Conservation (phyloP, 1,140 invertebrate species). For the Pomacea maculata region DNA sequence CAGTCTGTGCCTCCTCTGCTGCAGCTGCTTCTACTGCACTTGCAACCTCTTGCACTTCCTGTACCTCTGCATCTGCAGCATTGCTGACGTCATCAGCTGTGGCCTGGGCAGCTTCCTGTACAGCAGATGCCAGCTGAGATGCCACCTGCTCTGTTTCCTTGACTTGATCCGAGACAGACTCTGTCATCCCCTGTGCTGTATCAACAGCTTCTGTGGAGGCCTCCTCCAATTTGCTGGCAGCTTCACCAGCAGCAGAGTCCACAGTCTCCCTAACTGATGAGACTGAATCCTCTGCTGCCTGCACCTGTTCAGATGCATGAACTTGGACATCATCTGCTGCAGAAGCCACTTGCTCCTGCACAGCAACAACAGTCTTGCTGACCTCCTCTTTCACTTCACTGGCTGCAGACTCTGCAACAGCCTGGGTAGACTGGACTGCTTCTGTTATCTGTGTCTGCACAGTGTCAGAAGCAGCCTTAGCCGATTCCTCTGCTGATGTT, state of each 20-base stretch:
- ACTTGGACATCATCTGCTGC: constrained; percentile 2
- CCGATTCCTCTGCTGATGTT: not conserved
- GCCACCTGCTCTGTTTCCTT: not conserved
- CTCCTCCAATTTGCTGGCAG: not conserved
- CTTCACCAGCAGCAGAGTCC: constrained; percentile 1
- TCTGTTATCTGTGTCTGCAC: constrained; percentile 6
- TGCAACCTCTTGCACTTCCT: constrained; percentile 3
- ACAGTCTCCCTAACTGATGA: constrained; percentile 6
- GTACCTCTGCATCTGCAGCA: constrained; percentile 7
- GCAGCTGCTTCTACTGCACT: not conserved
- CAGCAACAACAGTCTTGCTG: not conserved
- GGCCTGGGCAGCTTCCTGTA: not conserved
- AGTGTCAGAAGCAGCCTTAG: not conserved
- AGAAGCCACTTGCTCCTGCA: constrained; percentile 4
- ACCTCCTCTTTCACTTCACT: constrained; percentile 5
- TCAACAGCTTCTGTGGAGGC: constrained; percentile 8
- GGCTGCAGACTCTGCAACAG: not conserved
- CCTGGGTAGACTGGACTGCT: not conserved
- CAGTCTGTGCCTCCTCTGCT: not conserved
- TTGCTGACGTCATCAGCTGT: not conserved
- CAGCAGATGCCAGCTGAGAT: not conserved
- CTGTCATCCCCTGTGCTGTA: constrained; percentile 5
- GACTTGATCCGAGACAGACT: not conserved
- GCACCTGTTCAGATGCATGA: constrained; percentile 1
- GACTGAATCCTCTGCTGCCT: not conserved